These are phyloP conservation scores for Agonopterix subpropinquella DNA, from an alignment of 2,888 invertebrate species.

Conservation along the genomic window DNA sequence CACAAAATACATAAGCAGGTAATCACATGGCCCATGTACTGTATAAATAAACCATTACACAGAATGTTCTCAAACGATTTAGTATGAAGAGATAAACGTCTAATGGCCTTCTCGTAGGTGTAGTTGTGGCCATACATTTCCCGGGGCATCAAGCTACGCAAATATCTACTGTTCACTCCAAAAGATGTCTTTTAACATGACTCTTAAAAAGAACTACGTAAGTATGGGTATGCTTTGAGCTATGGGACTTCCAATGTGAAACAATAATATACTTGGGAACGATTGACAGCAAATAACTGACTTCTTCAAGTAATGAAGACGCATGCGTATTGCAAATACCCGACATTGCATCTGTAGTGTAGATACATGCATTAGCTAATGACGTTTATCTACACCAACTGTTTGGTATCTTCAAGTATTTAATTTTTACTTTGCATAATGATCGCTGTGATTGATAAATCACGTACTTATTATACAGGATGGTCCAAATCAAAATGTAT, in stretches of 20 bases:
- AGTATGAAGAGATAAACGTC: conserved; percentile 13
- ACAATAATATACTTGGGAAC: neutral
- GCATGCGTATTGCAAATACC: neutral
- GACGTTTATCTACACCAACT: neutral
- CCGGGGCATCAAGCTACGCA: conserved; percentile 8
- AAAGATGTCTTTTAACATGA: no score
- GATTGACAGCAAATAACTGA: neutral
- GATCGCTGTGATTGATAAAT: no score
- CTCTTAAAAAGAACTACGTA: no score
- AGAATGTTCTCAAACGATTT: conserved; percentile 10
- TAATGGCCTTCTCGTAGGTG: conserved; percentile 5
- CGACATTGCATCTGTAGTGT: no score
- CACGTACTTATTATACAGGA: neutral
- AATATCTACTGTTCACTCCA: neutral
- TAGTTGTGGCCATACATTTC: conserved; percentile 2
- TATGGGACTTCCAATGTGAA: no score
- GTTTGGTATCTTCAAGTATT: neutral
- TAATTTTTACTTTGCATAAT: no score
- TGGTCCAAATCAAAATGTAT: no score
- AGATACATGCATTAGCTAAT: conserved; percentile 1
- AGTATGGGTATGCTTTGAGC: no score
- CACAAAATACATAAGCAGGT: no score
- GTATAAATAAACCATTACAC: no score
- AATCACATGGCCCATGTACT: no score
- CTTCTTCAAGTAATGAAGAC: neutral